Conservation (phyloP, 2,113 vertebrate species). For the Ptyas mucosa region DNA sequence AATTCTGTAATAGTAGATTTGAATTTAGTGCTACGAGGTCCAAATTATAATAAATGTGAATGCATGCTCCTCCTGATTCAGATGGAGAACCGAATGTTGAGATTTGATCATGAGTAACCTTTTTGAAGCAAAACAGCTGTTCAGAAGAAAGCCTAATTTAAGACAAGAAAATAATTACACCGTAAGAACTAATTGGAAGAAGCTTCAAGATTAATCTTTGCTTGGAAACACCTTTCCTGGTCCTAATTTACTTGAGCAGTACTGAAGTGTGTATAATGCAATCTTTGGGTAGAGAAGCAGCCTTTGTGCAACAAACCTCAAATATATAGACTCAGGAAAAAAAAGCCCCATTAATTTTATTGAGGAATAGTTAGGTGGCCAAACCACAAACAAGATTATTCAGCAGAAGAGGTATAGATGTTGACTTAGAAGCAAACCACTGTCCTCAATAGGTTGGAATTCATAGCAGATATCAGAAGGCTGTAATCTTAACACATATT, state of each 20-base stretch:
- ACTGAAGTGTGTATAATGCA: neutral
- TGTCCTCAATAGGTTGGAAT: neutral
- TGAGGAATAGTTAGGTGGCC: neutral
- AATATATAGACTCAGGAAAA: neutral
- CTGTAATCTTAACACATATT: neutral
- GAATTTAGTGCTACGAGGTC: neutral
- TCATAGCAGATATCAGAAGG: neutral
- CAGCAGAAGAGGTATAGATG: neutral
- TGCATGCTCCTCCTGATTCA: neutral
- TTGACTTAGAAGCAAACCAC: neutral
- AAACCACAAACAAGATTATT: neutral
- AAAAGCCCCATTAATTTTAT: neutral
- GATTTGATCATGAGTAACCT: neutral
- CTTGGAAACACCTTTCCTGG: neutral
- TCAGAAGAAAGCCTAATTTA: neutral
- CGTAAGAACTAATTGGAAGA: neutral
- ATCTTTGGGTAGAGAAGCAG: neutral
- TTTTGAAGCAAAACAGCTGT: neutral
- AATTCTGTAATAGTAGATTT: neutral
- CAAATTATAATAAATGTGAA: neutral
- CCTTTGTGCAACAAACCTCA: neutral
- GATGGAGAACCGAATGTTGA: neutral
- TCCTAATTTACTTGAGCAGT: neutral
- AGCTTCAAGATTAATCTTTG: neutral
- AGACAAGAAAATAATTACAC: neutral